Percentiles rank a stretch among this genome's conserved stretches.
phyloP scores from a whole-genome alignment of 23 tunicate genomes.

The Ciona savignyi region DNA sequence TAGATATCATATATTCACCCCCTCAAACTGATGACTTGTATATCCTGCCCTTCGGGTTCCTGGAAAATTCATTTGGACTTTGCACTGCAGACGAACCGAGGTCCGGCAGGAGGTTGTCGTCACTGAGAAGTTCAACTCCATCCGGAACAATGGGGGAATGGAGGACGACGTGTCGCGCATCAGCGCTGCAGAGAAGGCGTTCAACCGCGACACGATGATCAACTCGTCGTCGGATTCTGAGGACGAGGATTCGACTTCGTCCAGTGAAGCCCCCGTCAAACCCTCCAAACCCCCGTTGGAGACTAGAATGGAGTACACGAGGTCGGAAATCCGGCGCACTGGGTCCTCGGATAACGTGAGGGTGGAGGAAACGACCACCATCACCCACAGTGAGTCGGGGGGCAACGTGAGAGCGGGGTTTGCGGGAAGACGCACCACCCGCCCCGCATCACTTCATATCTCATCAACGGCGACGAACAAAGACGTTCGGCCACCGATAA shows the following conservation, averaged over 20 bases:
- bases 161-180: background rate
- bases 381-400: slow-evolving; percentile 31
- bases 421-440: slow-evolving; percentile 22
- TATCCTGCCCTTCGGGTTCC: too few species aligned
- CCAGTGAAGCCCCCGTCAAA: slow-evolving; percentile 27
- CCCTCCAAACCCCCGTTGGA: slow-evolving; percentile 6
- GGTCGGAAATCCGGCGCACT: background rate
- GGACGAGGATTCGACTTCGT: slow-evolving; percentile 30
- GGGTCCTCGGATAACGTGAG: too few species aligned
- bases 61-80: too few species aligned
- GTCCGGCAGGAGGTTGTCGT: background rate
- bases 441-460: slow-evolving; percentile 73
- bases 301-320: background rate
- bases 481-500: slow-evolving; percentile 21
- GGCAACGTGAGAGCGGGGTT: slow-evolving; percentile 13
- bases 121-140: background rate
- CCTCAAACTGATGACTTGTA: too few species aligned
- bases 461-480: slow-evolving; percentile 13
- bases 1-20: too few species aligned
- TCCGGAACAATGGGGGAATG: background rate
- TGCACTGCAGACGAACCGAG: too few species aligned
- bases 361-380: background rate
- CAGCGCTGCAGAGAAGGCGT: background rate
- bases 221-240: slow-evolving; percentile 41
- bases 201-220: slow-evolving; percentile 1